Percentiles rank a stretch among this genome's conserved stretches.
Conservation (phyloP, 2,797 vertebrate species). For the Peromyscus melanophrys region DNA sequence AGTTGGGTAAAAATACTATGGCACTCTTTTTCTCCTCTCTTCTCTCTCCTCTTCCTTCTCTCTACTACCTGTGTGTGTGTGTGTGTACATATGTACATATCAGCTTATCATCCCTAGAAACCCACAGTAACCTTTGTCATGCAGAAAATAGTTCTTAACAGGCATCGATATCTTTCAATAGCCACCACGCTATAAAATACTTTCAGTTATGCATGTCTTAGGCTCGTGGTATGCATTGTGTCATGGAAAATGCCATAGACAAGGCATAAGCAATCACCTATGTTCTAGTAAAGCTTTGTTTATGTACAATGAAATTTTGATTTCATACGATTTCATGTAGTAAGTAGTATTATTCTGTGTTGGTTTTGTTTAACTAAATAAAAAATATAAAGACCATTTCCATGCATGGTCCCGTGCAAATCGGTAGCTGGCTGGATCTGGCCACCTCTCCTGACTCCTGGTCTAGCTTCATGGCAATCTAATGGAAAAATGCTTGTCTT, state of each 20-base stretch:
- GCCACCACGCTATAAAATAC: background rate
- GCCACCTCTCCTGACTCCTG: background rate
- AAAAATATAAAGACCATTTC: conserved; percentile 44
- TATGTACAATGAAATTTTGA: conserved; percentile 55
- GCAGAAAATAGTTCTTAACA: background rate
- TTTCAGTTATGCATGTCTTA: background rate
- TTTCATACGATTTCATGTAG: conserved; percentile 10
- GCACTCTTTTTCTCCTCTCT: background rate
- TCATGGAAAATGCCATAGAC: background rate
- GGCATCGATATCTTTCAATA: background rate
- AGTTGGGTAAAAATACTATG: background rate
- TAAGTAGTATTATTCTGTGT: conserved; percentile 19
- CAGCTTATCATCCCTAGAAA: background rate
- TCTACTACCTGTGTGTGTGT: background rate
- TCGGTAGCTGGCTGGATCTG: background rate
- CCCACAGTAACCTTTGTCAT: background rate
- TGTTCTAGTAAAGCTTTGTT: conserved; percentile 15
- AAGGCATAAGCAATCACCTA: background rate
- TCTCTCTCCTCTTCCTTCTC: background rate
- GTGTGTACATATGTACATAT: background rate
- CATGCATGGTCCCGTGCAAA: conserved; percentile 12
- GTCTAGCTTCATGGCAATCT: conserved; percentile 9
- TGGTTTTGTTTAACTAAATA: conserved; percentile 47
- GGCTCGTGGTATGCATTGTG: background rate
- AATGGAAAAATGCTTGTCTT: conserved; percentile 25